Evolutionary conservation across 2,113 vertebrate species (phyloP).

Genomic region (Anhinga anhinga): DNA sequence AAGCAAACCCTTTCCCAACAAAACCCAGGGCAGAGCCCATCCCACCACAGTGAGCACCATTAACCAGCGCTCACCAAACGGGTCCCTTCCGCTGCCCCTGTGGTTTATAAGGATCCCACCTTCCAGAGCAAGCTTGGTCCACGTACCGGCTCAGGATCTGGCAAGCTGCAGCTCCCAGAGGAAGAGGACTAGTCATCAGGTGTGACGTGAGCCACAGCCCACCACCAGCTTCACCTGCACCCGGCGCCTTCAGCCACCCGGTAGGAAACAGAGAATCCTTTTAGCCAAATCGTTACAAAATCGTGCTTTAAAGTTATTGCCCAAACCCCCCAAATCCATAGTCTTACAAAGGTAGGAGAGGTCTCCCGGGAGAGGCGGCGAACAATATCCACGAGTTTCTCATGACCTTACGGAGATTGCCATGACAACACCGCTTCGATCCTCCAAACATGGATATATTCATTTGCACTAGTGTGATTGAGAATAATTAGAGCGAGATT

Average conservation of each 20-base stretch:
- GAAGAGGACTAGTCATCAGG: fast-evolving
- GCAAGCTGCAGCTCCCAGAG: not conserved
- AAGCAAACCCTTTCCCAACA: not conserved
- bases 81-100: not conserved
- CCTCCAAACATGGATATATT: constrained; percentile 40
- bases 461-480: constrained; percentile 44
- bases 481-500: constrained; percentile 60
- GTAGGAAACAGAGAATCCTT: not conserved
- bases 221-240: not conserved
- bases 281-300: not conserved
- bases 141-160: fast-evolving
- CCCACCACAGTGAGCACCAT: not conserved
- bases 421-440: constrained; percentile 51
- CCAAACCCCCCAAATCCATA: not conserved
- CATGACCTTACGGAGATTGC: constrained; percentile 50
- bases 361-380: not conserved
- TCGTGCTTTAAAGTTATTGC: not conserved
- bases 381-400: constrained; percentile 31
- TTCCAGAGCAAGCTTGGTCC: not conserved
- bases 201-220: not conserved
- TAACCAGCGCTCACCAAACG: fast-evolving
- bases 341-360: not conserved
- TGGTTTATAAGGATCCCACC: not conserved
- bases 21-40: not conserved
- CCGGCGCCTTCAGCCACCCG: not conserved